A percentile compares a stretch with the other conserved stretches of the same genome.
phyloP scores from a whole-genome alignment of 2,113 vertebrate species.

The Tringa solitaria region DNA sequence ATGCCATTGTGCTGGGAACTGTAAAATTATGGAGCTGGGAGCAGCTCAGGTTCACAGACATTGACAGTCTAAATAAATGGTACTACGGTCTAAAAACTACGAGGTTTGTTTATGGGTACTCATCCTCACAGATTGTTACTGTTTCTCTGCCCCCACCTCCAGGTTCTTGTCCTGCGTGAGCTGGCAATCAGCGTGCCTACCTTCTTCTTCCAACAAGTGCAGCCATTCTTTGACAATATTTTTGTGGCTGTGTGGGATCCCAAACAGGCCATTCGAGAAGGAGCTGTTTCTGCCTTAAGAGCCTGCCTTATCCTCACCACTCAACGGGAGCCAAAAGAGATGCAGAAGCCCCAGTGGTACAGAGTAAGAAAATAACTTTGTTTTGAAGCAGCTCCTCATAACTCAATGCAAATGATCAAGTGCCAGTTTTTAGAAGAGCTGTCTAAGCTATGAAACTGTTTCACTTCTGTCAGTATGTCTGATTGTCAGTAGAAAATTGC shows the following conservation, averaged over 20 bases:
- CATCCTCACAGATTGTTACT: neutral
- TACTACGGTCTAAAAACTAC: accelerated
- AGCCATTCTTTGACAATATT: constrained; percentile 97
- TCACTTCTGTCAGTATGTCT: neutral
- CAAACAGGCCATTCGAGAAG: constrained; percentile 96
- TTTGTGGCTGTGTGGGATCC: constrained; percentile 98
- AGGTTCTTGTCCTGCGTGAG: constrained; percentile 95
- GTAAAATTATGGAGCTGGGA: neutral
- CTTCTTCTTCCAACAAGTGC: constrained; percentile 99
- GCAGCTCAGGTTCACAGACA: neutral
- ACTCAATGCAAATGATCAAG: neutral
- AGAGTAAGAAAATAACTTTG: constrained; percentile 77
- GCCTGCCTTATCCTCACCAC: constrained; percentile 97
- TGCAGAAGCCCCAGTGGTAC: constrained; percentile 99
- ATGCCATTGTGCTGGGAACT: neutral
- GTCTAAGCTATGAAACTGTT: neutral
- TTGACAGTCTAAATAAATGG: neutral
- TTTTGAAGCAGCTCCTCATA: neutral
- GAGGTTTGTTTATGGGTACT: neutral
- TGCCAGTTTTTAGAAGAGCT: neutral
- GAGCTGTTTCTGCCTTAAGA: constrained; percentile 93
- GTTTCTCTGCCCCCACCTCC: neutral
- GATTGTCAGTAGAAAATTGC: neutral
- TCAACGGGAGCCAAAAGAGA: constrained; percentile 96
- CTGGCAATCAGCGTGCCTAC: constrained; percentile 96